phyloP scores from a whole-genome alignment of 2,888 invertebrate genomes.

The Habrosyne pyritoides region DNA sequence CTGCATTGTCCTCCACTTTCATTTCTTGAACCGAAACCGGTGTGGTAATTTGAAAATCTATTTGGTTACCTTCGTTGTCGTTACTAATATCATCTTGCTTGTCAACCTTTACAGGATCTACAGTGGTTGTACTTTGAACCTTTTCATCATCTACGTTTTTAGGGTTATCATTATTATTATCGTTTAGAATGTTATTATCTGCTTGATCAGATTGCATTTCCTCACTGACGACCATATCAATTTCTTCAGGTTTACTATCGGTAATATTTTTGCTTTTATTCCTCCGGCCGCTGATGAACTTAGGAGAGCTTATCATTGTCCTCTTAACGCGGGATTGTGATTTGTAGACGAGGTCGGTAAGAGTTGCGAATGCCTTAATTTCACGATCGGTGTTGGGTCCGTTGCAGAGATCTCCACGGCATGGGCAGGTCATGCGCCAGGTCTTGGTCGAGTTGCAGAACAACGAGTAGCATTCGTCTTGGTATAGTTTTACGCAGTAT shows the following conservation, averaged over 20 bases:
- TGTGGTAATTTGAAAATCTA: neutral
- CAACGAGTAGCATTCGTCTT: constrained; percentile 73
- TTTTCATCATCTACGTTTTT: neutral
- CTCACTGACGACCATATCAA: neutral
- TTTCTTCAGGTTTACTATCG: neutral
- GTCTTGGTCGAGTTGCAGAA: constrained; percentile 72
- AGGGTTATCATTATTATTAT: neutral
- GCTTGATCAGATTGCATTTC: constrained; percentile 14
- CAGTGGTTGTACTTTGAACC: neutral
- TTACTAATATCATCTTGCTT: neutral
- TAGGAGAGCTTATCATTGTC: constrained; percentile 23
- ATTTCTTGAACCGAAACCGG: neutral
- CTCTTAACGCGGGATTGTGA: constrained; percentile 40
- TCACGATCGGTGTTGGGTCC: constrained; percentile 66
- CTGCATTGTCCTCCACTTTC: neutral
- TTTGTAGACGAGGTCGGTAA: constrained; percentile 43
- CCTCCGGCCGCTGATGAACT: constrained; percentile 26
- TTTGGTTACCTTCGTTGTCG: neutral
- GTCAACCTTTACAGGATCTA: neutral
- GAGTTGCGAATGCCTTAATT: constrained; percentile 56
- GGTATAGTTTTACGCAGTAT: constrained; percentile 72
- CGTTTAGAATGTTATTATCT: neutral
- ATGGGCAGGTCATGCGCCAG: constrained; percentile 74
- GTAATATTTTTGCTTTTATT: constrained; percentile 19
- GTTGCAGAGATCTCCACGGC: constrained; percentile 73